Conservation (phyloP, 1,140 invertebrate species). For the Lepidurus packardi region DNA sequence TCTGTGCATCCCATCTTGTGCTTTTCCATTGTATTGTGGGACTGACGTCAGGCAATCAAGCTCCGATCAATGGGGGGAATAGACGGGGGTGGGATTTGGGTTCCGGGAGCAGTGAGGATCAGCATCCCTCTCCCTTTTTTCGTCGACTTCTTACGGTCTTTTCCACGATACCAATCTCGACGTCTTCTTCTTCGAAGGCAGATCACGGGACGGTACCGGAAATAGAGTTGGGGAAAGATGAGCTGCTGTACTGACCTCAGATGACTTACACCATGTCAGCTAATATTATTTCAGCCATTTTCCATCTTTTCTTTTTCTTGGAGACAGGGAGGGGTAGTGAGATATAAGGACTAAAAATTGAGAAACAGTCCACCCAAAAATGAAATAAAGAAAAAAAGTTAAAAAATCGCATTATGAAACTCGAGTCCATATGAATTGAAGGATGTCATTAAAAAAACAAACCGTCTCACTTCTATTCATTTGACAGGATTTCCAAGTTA, state of each 20-base stretch:
- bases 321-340: background rate
- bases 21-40: slow-evolving; percentile 10
- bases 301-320: background rate
- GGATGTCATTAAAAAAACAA: slow-evolving; percentile 7
- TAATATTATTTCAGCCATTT: background rate
- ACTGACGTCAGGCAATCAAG: slow-evolving; percentile 16
- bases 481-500: background rate
- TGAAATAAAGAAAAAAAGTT: too few relatives aligned
- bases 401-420: too few relatives aligned
- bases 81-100: background rate
- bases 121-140: background rate
- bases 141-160: background rate
- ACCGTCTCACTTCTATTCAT: background rate
- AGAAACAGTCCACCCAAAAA: background rate
- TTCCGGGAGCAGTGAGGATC: background rate
- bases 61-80: background rate
- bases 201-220: background rate
- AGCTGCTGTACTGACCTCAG: background rate
- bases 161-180: slow-evolving; percentile 1
- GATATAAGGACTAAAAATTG: background rate
- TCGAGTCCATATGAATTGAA: background rate
- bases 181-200: background rate
- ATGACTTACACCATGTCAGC: background rate
- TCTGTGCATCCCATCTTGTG: background rate
- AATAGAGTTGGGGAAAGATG: slow-evolving; percentile 11